Percentiles rank a stretch among this genome's conserved stretches.
phyloP scores from a whole-genome alignment of 2,113 vertebrate genomes.

The Syngnathus floridae region DNA sequence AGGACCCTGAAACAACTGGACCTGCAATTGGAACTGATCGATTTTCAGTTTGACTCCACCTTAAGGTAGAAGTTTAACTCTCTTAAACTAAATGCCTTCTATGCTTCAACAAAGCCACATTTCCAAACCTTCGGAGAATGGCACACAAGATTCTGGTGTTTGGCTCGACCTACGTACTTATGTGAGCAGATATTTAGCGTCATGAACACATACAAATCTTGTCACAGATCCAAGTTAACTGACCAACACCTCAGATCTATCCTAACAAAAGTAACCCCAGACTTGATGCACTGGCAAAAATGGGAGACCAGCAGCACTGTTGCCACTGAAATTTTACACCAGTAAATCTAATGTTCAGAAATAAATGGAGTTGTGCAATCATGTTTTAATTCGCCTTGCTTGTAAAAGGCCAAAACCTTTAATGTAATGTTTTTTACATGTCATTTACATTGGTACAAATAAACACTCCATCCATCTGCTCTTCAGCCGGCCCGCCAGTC shows the following conservation, averaged over 20 bases:
- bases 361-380: no score
- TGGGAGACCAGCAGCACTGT: no score
- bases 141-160: slow-evolving; percentile 22
- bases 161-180: slow-evolving; percentile 8
- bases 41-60: slow-evolving; percentile 5
- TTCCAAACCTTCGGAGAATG: slow-evolving; percentile 4
- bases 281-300: no score
- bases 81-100: slow-evolving; percentile 5
- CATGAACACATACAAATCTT: slow-evolving; percentile 31
- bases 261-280: no score
- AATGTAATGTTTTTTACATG: no score
- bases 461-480: no score
- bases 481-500: no score
- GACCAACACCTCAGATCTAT: background rate
- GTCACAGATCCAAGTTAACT: slow-evolving; percentile 12
- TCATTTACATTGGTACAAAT: no score
- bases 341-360: no score
- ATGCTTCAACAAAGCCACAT: slow-evolving; percentile 10
- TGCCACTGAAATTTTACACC: no score
- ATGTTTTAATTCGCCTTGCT: no score
- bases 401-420: no score
- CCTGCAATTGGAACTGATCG: background rate
- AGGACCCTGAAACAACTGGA: background rate
- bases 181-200: slow-evolving; percentile 34
- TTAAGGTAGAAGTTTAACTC: slow-evolving; percentile 33